These are phyloP conservation scores for Cremastinae sp. DNA, from an alignment of 2,888 invertebrate species.

Conservation along the genomic window DNA sequence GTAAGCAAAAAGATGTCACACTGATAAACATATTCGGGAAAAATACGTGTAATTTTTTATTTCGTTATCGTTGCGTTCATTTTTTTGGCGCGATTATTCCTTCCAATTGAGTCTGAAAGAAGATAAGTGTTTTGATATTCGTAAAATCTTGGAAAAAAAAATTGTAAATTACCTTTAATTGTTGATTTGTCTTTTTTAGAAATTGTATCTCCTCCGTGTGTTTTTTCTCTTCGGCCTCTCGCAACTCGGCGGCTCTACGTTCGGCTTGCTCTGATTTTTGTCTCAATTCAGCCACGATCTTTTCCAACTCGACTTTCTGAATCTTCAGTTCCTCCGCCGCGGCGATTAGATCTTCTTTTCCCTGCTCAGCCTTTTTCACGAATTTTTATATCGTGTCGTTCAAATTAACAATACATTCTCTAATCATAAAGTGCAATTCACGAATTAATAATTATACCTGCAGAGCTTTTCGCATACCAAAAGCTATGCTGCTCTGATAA, in stretches of 20 bases:
- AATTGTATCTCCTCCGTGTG: slow-evolving; percentile 95
- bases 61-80: slow-evolving; percentile 79
- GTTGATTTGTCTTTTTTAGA: slow-evolving; percentile 95
- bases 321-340: slow-evolving; percentile 87
- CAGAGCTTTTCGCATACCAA: slow-evolving; percentile 98
- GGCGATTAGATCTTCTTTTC: slow-evolving; percentile 90
- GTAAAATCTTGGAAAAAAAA: background rate
- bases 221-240: slow-evolving; percentile 94
- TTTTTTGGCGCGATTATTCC: slow-evolving; percentile 97
- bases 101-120: slow-evolving; percentile 92
- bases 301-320: slow-evolving; percentile 84
- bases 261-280: slow-evolving; percentile 92
- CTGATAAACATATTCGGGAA: slow-evolving; percentile 70
- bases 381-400: slow-evolving; percentile 1
- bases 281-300: slow-evolving; percentile 83
- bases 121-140: background rate
- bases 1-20: slow-evolving; percentile 68
- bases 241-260: slow-evolving; percentile 89
- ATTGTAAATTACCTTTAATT: slow-evolving; percentile 87
- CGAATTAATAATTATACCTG: slow-evolving; percentile 82
- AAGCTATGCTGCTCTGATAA: slow-evolving; percentile 98
- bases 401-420: background rate
- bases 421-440: background rate
- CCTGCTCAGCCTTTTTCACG: slow-evolving; percentile 87
- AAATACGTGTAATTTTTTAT: slow-evolving; percentile 52